phyloP scores from a whole-genome alignment of 2,888 invertebrate species.

The Cremastinae sp. region DNA sequence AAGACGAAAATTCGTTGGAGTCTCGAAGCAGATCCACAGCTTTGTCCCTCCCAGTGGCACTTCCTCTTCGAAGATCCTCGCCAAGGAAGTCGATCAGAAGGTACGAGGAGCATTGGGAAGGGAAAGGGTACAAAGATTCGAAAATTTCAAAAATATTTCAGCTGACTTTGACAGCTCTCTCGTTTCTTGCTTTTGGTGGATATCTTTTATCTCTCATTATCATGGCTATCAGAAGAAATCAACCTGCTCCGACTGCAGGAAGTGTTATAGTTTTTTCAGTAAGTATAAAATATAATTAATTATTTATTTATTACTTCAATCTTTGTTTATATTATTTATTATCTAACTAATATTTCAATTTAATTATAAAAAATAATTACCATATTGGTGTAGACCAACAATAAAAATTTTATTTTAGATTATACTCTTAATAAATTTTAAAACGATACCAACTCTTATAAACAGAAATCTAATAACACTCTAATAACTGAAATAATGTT shows the following conservation, averaged over 20 bases:
- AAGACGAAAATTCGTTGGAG: conserved; percentile 19
- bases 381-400: too few species aligned
- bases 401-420: too few species aligned
- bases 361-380: too few species aligned
- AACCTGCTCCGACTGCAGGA: conserved; percentile 68
- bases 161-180: conserved; percentile 88
- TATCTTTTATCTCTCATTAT: conserved; percentile 90
- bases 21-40: conserved; percentile 49
- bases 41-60: conserved; percentile 69
- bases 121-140: conserved; percentile 81
- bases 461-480: too few species aligned
- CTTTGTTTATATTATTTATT: background rate
- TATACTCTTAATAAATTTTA: too few species aligned
- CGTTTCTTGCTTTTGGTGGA: conserved; percentile 92
- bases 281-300: conserved; percentile 37
- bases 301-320: background rate
- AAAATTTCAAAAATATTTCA: conserved; percentile 89
- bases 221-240: conserved; percentile 86
- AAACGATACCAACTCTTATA: too few species aligned
- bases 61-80: conserved; percentile 68
- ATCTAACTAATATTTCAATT: too few species aligned
- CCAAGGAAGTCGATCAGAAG: conserved; percentile 71
- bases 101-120: conserved; percentile 81
- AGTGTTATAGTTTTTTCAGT: conserved; percentile 77
- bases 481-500: background rate